Conservation (phyloP, 2,113 vertebrate genomes). For the Coturnix japonica region DNA sequence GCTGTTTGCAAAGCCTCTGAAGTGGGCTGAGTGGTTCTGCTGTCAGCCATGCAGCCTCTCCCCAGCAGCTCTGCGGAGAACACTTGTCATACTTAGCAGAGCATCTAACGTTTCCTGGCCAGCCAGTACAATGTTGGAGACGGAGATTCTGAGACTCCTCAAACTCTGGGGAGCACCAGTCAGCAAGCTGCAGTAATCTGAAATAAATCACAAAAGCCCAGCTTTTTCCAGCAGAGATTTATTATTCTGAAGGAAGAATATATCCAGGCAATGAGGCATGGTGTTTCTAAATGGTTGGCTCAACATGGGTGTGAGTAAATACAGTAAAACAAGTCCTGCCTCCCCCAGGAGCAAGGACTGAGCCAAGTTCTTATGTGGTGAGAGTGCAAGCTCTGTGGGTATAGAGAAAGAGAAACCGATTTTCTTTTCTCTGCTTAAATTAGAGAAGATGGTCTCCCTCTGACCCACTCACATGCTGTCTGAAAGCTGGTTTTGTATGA, state of each 20-base stretch:
- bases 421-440: not conserved
- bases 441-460: not conserved
- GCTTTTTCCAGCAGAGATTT: constrained; percentile 1
- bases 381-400: not conserved
- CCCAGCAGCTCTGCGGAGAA: constrained; percentile 22
- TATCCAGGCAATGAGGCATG: constrained; percentile 38
- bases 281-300: constrained; percentile 36
- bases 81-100: constrained; percentile 60
- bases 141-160: constrained; percentile 46
- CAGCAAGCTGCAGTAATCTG: constrained; percentile 53
- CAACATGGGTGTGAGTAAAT: constrained; percentile 28
- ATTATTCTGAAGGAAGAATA: constrained; percentile 47
- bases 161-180: constrained; percentile 56
- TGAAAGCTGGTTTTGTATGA: not conserved
- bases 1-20: not conserved
- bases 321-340: not conserved
- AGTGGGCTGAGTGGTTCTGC: not conserved
- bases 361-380: not conserved
- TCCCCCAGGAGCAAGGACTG: not conserved
- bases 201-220: constrained; percentile 50
- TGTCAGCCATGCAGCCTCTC: not conserved
- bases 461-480: not conserved
- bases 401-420: not conserved
- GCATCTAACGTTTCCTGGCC: constrained; percentile 57
- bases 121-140: not conserved